Base-by-base conservation (phyloP, 1,140 invertebrate species). In the Rhizoglyphus robini region DNA sequence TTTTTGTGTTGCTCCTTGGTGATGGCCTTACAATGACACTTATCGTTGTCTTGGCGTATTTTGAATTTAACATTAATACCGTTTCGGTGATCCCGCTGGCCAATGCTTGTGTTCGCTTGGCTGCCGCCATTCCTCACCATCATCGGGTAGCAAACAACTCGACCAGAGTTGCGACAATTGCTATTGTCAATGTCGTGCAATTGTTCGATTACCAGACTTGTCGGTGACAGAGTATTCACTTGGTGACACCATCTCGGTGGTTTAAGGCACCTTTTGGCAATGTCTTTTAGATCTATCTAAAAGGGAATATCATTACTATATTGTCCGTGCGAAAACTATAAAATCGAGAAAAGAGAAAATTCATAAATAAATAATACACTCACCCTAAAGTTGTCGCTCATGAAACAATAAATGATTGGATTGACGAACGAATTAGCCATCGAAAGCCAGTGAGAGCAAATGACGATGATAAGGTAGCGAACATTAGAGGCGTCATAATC, bases 321-420 rank as follows among this genome's bases (percentile, higher is more conserved):
- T n/a, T n/a, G n/a, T n/a, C n/a, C n/a, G n/a, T n/a, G n/a, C n/a
- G n/a, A n/a, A n/a, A n/a, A n/a, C n/a, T n/a, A n/a, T n/a, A n/a
- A n/a, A n/a, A n/a, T n/a, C n/a, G n/a, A n/a, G n/a, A n/a, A n/a
- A n/a, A n/a, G n/a, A n/a, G n/a, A n/a, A n/a, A n/a, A n/a, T n/a
- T n/a, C n/a, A n/a, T n/a, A n/a, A n/a, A n/a, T n/a, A n/a, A n/a
- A n/a, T n/a, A n/a, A n/a, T 54, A 32, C 8, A 41, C 85, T 86
- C 41, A 83, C 80, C 71, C 88, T 81, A 73, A 94, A 91, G 74
- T 88, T 89, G 46, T 84, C 82, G 29, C 87, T 90, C 81, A 91
- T 87, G 70, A 90, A 83, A 72, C 88, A 90, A 74, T 92, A 92
- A 4, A 93, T 83, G 48, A 92, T 82, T 0, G 90, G 90, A 49